These are phyloP conservation scores for Chironomus riparius DNA, from an alignment of 2,888 invertebrate genomes.

Conservation along the genomic window DNA sequence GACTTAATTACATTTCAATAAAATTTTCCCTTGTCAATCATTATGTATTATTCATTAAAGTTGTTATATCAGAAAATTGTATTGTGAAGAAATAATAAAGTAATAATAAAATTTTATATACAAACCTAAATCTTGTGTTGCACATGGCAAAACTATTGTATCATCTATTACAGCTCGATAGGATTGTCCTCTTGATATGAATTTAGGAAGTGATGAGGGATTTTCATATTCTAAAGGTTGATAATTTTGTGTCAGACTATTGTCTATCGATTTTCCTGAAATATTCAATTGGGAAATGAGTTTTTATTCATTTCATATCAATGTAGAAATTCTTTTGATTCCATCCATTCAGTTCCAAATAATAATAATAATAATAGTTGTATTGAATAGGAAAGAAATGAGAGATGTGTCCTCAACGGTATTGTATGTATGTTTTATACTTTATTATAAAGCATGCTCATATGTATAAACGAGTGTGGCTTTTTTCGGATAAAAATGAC, in stretches of 20 bases:
- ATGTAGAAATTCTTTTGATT: background rate
- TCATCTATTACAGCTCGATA: constrained; percentile 61
- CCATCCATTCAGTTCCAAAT: no score
- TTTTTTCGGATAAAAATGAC: background rate
- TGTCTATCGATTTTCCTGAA: constrained; percentile 24
- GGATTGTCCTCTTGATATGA: constrained; percentile 56
- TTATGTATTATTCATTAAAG: no score
- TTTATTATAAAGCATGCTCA: no score
- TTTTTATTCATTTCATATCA: background rate
- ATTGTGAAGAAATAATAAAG: background rate
- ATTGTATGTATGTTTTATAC: no score
- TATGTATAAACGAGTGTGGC: no score
- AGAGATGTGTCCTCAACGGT: background rate
- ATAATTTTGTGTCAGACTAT: constrained; percentile 18
- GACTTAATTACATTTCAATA: no score
- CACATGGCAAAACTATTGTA: constrained; percentile 57
- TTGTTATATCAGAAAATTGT: no score
- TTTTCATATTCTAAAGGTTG: constrained; percentile 28
- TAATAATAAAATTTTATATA: constrained; percentile 28
- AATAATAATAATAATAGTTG: background rate
- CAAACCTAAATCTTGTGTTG: constrained; percentile 62
- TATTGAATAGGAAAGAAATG: background rate
- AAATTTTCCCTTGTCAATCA: no score
- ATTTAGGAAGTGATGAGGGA: constrained; percentile 45
- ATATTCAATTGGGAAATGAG: background rate